Evolutionary conservation across 1,140 invertebrate genomes (phyloP), one percentile per base, ranked within the genome.

Genomic region (Aphaenogaster ashmeadi): DNA sequence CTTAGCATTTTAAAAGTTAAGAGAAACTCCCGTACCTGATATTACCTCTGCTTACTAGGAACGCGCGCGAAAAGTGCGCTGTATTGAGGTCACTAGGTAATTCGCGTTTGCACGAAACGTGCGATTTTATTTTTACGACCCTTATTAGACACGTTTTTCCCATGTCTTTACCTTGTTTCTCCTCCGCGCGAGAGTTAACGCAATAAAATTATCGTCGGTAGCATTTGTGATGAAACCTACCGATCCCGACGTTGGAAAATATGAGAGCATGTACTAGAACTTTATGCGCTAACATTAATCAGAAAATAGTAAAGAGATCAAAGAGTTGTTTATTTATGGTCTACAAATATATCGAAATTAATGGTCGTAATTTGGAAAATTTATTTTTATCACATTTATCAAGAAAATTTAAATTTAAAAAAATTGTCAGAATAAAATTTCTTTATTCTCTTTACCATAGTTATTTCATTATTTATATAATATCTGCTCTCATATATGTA

Each of bases 41-140:
- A 81, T 69, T 71, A 21, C 47, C 44, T n/a, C 18, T 8, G 41
- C 15, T 81, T 54, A 54, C 78, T 33, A 52, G 47, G 4, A 69
- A 80, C 78, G 78, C 52, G 77, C 44, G 78, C 47, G 64, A 71
- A 81, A 81, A 81, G 47, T 69, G 15, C 21, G 6, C n/a, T 36
- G 36, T 27, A 81, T 81, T 38, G 78, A 44, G 78, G 84, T 86
- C 77, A 80, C 44, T 80, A 15, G 83, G 67, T 89, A 88, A 89
- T 88, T 88, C 74, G 56, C 50, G 78, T 84, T 88, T 62, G 36
- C 54, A 79, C 56, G 60, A 78, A 64, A 87, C 74, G 86, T 80
- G 62, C 62, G 41, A 89, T 89, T 83, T 87, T 74, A 78, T 74
- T 71, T 88, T 90, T 86, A 88, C 78, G 88, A 79, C 64, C 86